Base-by-base conservation (phyloP, 2,797 vertebrate genomes). In the Pempheris klunzingeri region DNA sequence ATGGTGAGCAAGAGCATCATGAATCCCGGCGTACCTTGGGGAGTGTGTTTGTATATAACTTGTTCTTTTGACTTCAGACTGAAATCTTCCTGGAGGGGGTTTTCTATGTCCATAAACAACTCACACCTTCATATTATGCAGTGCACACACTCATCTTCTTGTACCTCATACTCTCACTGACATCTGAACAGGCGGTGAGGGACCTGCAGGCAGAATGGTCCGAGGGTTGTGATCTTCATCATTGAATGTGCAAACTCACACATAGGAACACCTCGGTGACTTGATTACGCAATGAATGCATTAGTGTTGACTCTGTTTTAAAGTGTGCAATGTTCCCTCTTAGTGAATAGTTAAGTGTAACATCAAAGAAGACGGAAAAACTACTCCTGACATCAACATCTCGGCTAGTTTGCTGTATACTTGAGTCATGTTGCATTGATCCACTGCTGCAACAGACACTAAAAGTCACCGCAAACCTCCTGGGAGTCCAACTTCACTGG, bases 401-500 rank as follows among this genome's bases (percentile, higher is more conserved):
- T 82, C 78, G 52, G 53, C 18, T 14, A 13, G 44, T 38, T 58
- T 62, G 59, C 52, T 39, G 24, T 62, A 7, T 34, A 49, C 58
- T 44, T 15, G 60, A 41, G 80, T 85, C 59, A 26, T 11, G 26
- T 57, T 58, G 72, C 84, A 91, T 88, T 82, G 71, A 87, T 89
- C 84, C 67, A 78, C 65, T 24, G 28, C 74, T 76, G 84, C 83
- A 78, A 69, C 67, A 71, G 81, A 87, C 67, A 85, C 80, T 90
- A 69, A 89, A 88, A 88, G 87, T 84, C 79, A 52, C 81, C 74
- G n/a, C 71, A 74, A 80, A 79, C 77, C 90, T 89, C 84, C 57
- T 2, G 87, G 82, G 88, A 90, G 68, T 80, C 59, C 9, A 10
- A 74, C 83, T 81, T 74, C 75, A 71, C 46, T 32, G 38, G 59